phyloP scores from a whole-genome alignment of 2,888 invertebrate genomes.

The Plebejus melissa region DNA sequence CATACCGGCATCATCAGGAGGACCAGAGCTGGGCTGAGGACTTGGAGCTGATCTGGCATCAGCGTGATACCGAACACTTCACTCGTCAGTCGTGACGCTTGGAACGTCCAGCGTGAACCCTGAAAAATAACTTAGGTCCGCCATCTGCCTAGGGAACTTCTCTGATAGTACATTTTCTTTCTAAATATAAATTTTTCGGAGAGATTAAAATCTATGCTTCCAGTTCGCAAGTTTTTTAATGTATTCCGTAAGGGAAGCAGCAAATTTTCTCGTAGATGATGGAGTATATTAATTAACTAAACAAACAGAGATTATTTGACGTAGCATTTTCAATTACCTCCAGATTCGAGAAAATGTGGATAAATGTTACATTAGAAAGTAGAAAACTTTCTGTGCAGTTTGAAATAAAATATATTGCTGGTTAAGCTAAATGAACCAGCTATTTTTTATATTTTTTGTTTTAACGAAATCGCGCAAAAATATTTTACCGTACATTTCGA shows the following conservation, averaged over 20 bases:
- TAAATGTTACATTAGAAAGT: not conserved
- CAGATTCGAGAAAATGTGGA: not conserved
- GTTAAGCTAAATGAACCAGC: not conserved
- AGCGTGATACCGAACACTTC: constrained; percentile 73
- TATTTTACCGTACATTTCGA: not conserved
- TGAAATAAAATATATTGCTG: not conserved
- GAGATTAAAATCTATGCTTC: not conserved
- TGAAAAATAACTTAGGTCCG: constrained; percentile 39
- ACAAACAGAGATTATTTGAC: not conserved
- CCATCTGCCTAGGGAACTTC: too few species aligned
- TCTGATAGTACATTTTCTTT: too few species aligned
- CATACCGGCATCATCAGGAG: constrained; percentile 84
- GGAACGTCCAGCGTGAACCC: constrained; percentile 89
- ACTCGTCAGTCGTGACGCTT: constrained; percentile 85
- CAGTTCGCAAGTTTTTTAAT: not conserved
- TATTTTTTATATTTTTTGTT: not conserved
- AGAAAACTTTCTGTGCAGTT: not conserved
- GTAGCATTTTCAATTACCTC: not conserved
- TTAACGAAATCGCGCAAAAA: not conserved
- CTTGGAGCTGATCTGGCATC: constrained; percentile 90
- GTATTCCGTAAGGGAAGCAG: not conserved
- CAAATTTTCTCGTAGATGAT: not conserved
- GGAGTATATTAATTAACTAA: constrained; percentile 8
- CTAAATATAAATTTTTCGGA: not conserved
- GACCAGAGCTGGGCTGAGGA: constrained; percentile 86